Evolutionary conservation across 2,797 vertebrate genomes (phyloP), one percentile per base, ranked within the genome.

Genomic region (Lepus oiostolus): DNA sequence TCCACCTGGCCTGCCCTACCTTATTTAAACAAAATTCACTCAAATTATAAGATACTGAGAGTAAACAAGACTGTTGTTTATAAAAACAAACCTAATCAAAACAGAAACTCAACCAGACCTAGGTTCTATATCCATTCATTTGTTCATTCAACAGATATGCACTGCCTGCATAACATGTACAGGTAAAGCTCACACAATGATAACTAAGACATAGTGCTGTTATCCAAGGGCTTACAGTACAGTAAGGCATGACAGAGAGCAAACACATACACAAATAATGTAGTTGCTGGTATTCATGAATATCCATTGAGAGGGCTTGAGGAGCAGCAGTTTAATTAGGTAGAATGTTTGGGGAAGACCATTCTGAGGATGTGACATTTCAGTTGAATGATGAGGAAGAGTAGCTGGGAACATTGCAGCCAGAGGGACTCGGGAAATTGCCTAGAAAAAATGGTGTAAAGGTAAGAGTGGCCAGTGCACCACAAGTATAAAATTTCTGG

Each of bases 11-110:
- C 24, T 72, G 0, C 65, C 16, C 92, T 85, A 83, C 19, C 13
- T 70, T 86, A 32, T 90, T 85, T 88, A 77, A 75, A 72, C 5
- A 84, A 85, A 96, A 88, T 84, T 93, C 19, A 70, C 35, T 82
- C 52, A 91, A 71, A 32, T 85, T 38, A 60, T 79, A 79, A 52
- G 19, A 74, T 58, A 60, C 4, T 91, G 65, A 90, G 21, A 84
- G 4, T 35, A 80, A 92, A 81, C 13, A 62, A 76, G 11, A 35
- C n/a, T 35, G 74, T 16, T 47, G 24, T 42, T 68, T 5, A 28
- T 13, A 70, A 88, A 60, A 81, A 50, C 65, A 54, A 63, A 58
- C 54, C 5, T 35, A 93, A 67, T 5, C 14, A 50, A 82, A 85
- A 17, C 35, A 62, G 58, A 63, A 60, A 42, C 19, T 16, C 54